Evolutionary conservation across 2,888 invertebrate species (phyloP), one percentile per base, ranked within the genome.

Genomic region (Pterobdella sp.): DNA sequence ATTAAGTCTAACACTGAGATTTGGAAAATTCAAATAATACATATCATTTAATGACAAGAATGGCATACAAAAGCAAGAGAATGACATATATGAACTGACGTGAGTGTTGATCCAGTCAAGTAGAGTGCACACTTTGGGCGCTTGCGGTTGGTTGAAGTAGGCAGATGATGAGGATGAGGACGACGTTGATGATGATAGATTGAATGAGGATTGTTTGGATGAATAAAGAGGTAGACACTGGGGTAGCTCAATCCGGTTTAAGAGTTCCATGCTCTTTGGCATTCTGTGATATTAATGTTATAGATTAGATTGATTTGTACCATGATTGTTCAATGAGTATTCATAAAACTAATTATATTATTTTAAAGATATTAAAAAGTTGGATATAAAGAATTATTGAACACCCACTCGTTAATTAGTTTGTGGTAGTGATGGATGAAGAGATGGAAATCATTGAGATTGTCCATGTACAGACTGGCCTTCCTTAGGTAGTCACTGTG

Each of bases 71-170:
- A n/a, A n/a, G n/a, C n/a, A n/a, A n/a, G n/a, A n/a, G n/a, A n/a
- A n/a, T n/a, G n/a, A n/a, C n/a, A n/a, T n/a, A 26, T 63, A n/a
- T 34, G 1, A 26, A 35, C 34, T 68, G 66, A 82, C 81, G 80
- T 90, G 90, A 2, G 91, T 89, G 35, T 90, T 88, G 73, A 94
- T 93, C 93, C 93, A 94, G 78, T 92, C 90, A 74, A 91, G 85
- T 52, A 94, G 84, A 35, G 90, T 90, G n/a, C 34, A 56, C 14
- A 73, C 63, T 34, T 64, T 34, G 32, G 31, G 72, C 56, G 69
- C 67, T 18, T 68, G 49, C 22, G 90, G 72, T 31, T 31, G 71
- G 70, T 36, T 63, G 31, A 35, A 29, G 37, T 36, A 31, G n/a
- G 37, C 18, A 26, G 60, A 18, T 4, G 60, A 56, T 14, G 49